A percentile compares a stretch with the other conserved stretches of the same genome.
phyloP scores from a whole-genome alignment of 2,113 vertebrate species.

The Odontesthes bonariensis region DNA sequence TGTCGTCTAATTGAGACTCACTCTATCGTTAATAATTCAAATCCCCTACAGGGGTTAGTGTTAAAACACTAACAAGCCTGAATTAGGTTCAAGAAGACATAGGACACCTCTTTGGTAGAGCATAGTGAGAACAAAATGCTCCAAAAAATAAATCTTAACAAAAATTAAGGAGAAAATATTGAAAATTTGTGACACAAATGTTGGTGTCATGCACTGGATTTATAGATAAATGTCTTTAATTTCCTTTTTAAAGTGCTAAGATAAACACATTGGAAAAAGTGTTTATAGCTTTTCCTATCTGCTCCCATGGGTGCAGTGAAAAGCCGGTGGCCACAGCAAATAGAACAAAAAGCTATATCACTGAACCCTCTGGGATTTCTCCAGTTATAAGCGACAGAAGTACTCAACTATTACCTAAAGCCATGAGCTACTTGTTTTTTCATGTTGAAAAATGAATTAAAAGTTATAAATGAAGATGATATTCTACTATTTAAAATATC shows the following conservation, averaged over 20 bases:
- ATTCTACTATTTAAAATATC: not conserved
- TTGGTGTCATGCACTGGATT: too few relatives aligned
- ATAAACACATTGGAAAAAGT: not conserved
- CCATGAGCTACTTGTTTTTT: not conserved
- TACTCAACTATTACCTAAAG: not conserved
- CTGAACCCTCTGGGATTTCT: not conserved
- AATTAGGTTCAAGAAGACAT: constrained; percentile 11
- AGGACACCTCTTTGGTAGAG: not conserved
- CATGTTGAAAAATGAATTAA: not conserved
- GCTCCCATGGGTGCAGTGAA: not conserved
- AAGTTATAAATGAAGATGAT: not conserved
- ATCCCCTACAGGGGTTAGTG: constrained; percentile 23
- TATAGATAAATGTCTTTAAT: too few relatives aligned
- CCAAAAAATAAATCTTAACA: not conserved
- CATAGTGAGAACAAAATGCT: not conserved
- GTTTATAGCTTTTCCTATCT: constrained; percentile 2
- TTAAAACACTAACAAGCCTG: constrained; percentile 30
- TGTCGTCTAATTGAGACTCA: constrained; percentile 61
- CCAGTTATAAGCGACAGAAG: not conserved
- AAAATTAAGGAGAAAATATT: not conserved
- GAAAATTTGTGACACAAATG: too few relatives aligned
- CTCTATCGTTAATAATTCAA: constrained; percentile 71
- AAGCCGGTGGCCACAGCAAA: not conserved
- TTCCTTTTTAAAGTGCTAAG: too few relatives aligned
- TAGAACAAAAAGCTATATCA: not conserved